These are phyloP conservation scores for Clitarchus hookeri DNA, from an alignment of 2,888 invertebrate genomes.

Conservation along the genomic window DNA sequence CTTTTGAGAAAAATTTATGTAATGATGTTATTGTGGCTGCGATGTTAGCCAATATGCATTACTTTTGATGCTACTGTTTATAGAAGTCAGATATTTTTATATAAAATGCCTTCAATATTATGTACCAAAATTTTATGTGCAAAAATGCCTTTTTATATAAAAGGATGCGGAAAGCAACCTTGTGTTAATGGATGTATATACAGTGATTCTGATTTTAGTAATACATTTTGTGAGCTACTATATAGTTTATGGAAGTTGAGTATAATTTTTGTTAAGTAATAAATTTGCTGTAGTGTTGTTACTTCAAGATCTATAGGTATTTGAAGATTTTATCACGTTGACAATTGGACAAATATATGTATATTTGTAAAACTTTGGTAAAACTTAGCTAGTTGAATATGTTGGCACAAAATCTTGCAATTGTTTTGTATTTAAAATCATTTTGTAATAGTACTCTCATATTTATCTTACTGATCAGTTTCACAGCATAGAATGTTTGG, in stretches of 20 bases:
- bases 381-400: neutral
- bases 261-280: neutral
- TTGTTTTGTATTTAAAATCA: no score
- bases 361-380: neutral
- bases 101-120: conserved; percentile 10
- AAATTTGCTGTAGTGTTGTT: neutral
- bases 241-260: neutral
- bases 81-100: neutral
- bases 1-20: neutral
- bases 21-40: neutral
- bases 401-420: neutral
- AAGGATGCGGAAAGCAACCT: neutral
- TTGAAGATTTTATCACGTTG: neutral
- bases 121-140: neutral
- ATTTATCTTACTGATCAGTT: neutral
- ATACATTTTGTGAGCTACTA: neutral
- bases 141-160: neutral
- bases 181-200: neutral
- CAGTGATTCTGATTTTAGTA: conserved; percentile 14
- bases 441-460: neutral
- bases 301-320: neutral
- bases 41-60: neutral
- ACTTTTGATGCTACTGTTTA: conserved; percentile 14
- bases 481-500: neutral
- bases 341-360: neutral